phyloP scores from a whole-genome alignment of 2,888 invertebrate species.

The Scrobipalpa costella region DNA sequence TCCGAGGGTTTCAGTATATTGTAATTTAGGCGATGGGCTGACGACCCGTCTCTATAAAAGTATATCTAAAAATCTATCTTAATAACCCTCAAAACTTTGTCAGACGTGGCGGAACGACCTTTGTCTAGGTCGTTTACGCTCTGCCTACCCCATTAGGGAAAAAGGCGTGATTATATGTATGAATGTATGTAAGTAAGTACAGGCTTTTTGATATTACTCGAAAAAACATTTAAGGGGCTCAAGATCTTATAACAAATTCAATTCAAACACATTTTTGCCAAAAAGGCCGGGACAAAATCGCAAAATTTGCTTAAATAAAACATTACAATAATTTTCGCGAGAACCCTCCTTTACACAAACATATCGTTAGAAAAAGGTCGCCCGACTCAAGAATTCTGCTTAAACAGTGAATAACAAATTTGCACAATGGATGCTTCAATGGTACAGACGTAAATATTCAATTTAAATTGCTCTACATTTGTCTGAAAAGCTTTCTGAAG shows the following conservation, averaged over 20 bases:
- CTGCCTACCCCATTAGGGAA: too few relatives aligned
- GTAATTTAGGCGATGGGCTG: too few relatives aligned
- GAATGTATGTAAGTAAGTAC: too few relatives aligned
- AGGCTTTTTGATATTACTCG: background rate
- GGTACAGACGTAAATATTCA: conserved; percentile 69
- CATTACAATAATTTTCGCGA: conserved; percentile 30
- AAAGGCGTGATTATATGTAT: too few relatives aligned
- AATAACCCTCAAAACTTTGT: too few relatives aligned
- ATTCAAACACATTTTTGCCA: background rate
- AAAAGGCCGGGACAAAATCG: background rate
- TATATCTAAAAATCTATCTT: too few relatives aligned
- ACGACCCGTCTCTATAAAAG: too few relatives aligned
- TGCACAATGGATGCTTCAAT: conserved; percentile 58
- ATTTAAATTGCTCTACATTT: conserved; percentile 73
- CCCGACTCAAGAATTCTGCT: conserved; percentile 56
- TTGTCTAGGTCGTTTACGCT: too few relatives aligned
- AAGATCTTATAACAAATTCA: background rate
- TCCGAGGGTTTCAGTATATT: too few relatives aligned
- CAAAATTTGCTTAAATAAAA: conserved; percentile 26
- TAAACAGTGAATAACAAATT: conserved; percentile 70
- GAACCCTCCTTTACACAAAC: conserved; percentile 37
- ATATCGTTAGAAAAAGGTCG: conserved; percentile 45
- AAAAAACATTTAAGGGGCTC: background rate
- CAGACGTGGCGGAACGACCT: too few relatives aligned
- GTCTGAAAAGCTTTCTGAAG: conserved; percentile 66